Conservation (phyloP, 2,888 invertebrate species). For the Torymus texanus region DNA sequence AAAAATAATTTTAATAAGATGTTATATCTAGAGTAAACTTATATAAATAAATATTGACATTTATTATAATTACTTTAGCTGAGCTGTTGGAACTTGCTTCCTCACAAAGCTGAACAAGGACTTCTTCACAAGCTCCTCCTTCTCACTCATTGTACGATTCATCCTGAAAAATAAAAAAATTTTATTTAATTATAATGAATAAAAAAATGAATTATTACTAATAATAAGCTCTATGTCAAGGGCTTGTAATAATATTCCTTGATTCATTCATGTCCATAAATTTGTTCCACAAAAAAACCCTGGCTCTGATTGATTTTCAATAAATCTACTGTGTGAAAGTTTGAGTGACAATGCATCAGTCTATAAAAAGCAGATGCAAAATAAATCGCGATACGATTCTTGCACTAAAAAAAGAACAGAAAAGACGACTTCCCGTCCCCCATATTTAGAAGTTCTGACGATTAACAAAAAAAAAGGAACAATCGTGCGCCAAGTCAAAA, state of each 20-base stretch:
- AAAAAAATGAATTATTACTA: not conserved
- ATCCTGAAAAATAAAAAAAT: slow-evolving; percentile 63
- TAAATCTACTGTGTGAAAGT: slow-evolving; percentile 5
- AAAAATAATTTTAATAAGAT: not conserved
- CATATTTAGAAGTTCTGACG: not conserved
- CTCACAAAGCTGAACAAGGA: slow-evolving; percentile 89
- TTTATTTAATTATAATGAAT: not conserved
- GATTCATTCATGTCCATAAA: slow-evolving; percentile 11
- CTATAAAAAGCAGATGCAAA: not conserved
- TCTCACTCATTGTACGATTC: slow-evolving; percentile 79
- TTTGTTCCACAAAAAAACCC: not conserved
- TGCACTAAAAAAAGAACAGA: too few species aligned
- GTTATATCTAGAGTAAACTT: not conserved
- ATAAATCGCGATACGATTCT: too few species aligned
- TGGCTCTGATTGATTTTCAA: slow-evolving; percentile 34
- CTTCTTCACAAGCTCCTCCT: slow-evolving; percentile 86
- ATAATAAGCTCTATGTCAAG: slow-evolving; percentile 16
- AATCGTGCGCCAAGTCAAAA: too few species aligned
- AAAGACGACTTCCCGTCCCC: too few species aligned
- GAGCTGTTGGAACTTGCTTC: slow-evolving; percentile 87
- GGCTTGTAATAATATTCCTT: slow-evolving; percentile 26
- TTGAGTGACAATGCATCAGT: not conserved
- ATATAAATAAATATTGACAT: slow-evolving; percentile 12
- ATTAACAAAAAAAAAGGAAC: slow-evolving; percentile 18
- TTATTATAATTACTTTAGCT: slow-evolving; percentile 78